Conservation (phyloP, 2,888 invertebrate genomes). For the Nomada flava region DNA sequence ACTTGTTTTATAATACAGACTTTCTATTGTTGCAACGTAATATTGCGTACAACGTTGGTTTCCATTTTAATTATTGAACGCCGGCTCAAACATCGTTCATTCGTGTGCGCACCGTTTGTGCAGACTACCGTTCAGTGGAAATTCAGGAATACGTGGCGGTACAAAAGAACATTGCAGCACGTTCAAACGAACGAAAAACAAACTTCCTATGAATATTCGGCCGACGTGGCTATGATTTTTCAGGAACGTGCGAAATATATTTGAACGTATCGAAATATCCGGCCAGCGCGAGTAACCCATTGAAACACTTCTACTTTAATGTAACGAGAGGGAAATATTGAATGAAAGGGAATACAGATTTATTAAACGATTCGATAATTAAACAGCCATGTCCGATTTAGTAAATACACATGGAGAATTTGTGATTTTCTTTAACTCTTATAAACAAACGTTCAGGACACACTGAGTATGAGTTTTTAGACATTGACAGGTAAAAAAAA, state of each 20-base stretch:
- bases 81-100: background rate
- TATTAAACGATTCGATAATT: too few species aligned
- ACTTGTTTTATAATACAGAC: conserved; percentile 22
- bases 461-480: too few species aligned
- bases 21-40: conserved; percentile 17
- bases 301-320: background rate
- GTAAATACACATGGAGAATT: too few species aligned
- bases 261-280: background rate
- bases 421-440: too few species aligned
- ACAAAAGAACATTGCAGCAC: conserved; percentile 1
- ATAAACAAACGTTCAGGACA: too few species aligned
- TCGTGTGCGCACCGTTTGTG: background rate
- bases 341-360: background rate
- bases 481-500: too few species aligned
- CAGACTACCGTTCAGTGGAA: background rate
- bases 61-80: conserved; percentile 42
- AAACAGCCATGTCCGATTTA: too few species aligned
- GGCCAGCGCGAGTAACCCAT: background rate
- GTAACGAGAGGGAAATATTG: background rate
- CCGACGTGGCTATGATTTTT: background rate
- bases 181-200: conserved; percentile 1
- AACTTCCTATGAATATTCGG: background rate
- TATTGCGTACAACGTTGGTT: conserved; percentile 11
- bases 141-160: conserved; percentile 14
- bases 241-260: background rate